Evolutionary conservation across 2,797 vertebrate genomes (phyloP).

Genomic region (Myioborus melanocephalus): DNA sequence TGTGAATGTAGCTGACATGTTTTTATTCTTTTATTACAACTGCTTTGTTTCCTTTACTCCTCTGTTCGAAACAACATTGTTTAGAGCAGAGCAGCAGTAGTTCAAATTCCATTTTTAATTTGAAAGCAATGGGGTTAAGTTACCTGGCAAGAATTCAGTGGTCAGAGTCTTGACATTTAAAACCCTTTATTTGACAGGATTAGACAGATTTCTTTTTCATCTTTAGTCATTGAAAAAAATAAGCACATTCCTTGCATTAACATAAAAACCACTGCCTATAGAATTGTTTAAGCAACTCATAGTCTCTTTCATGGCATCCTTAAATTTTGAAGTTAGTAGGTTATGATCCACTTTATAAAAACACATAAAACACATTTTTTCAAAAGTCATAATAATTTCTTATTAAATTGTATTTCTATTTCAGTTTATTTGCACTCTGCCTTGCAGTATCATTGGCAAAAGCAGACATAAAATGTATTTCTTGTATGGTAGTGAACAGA

Average conservation of each 20-base stretch:
- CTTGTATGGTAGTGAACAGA: neutral
- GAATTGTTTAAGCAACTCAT: neutral
- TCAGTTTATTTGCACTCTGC: neutral
- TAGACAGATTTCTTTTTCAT: slow-evolving; percentile 9
- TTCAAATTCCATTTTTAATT: slow-evolving; percentile 1
- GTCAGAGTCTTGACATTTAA: neutral
- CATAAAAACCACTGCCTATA: neutral
- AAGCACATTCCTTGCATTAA: neutral
- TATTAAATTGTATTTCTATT: neutral
- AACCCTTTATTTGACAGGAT: neutral
- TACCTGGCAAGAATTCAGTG: slow-evolving; percentile 5
- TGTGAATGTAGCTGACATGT: neutral
- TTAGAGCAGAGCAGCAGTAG: neutral
- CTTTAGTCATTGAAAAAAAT: neutral
- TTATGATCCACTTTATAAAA: neutral
- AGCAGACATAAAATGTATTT: neutral
- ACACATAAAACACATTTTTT: neutral
- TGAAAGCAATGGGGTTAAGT: neutral
- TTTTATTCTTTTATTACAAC: neutral
- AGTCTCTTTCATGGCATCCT: neutral
- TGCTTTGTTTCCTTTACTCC: neutral
- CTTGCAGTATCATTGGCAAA: neutral
- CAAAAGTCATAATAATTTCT: neutral
- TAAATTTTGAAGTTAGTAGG: neutral
- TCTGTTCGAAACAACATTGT: neutral